These are phyloP conservation scores for Otocyon megalotis DNA, from an alignment of 2,113 vertebrate genomes.

Conservation along the genomic window DNA sequence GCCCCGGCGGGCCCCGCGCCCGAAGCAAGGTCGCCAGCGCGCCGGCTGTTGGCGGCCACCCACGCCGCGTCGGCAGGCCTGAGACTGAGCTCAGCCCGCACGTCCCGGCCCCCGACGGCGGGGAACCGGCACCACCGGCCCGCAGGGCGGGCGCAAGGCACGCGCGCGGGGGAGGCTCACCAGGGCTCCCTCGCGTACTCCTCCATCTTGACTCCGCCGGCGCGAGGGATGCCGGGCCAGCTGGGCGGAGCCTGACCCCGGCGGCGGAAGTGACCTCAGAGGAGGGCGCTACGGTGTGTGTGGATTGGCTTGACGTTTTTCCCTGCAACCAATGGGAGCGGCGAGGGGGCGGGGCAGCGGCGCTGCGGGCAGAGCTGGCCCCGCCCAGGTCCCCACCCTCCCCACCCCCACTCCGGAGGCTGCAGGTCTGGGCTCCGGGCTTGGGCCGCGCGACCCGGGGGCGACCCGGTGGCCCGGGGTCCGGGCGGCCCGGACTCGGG, in stretches of 20 bases:
- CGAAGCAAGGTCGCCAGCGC: conserved; percentile 16
- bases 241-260: conserved; percentile 30
- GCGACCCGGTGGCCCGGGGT: too few relatives aligned
- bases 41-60: background rate
- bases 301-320: conserved; percentile 13
- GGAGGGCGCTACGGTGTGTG: background rate
- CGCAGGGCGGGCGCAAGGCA: background rate
- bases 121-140: background rate
- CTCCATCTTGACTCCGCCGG: conserved; percentile 92
- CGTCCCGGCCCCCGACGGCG: too few relatives aligned
- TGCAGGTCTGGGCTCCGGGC: fast-evolving
- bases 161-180: conserved; percentile 84
- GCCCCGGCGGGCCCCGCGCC: too few relatives aligned
- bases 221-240: conserved; percentile 17
- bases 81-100: background rate
- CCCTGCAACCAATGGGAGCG: conserved; percentile 39
- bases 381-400: background rate
- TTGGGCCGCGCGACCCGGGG: too few relatives aligned
- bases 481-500: too few relatives aligned
- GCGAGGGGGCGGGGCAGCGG: background rate
- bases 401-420: background rate
- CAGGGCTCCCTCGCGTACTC: conserved; percentile 97
- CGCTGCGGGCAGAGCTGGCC: too few relatives aligned
- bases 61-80: background rate
- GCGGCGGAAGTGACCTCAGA: conserved; percentile 63